phyloP scores from a whole-genome alignment of 2,888 invertebrate genomes.

The Galeruca laticollis region DNA sequence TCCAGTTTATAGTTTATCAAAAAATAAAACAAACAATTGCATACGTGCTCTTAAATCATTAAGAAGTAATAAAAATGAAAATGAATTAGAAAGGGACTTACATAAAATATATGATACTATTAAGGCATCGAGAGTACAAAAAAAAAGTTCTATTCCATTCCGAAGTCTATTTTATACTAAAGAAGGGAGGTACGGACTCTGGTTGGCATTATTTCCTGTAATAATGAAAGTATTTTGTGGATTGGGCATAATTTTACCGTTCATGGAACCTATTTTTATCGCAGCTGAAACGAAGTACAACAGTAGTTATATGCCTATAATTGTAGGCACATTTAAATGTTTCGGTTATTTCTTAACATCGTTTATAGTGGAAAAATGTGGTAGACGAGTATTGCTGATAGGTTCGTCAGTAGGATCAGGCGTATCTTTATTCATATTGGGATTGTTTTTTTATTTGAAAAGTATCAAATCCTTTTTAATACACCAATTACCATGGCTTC shows the following conservation, averaged over 20 bases:
- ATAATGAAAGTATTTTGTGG: not conserved
- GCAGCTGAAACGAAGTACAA: not conserved
- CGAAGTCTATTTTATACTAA: not conserved
- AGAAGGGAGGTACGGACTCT: not conserved
- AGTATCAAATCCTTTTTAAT: not conserved
- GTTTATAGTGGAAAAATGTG: slow-evolving; percentile 68
- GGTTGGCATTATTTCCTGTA: not conserved
- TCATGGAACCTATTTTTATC: slow-evolving; percentile 1
- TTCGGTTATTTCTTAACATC: slow-evolving; percentile 61
- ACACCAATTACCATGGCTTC: slow-evolving; percentile 69
- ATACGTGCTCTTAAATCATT: not conserved
- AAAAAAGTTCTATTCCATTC: not conserved
- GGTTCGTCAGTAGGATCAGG: not conserved
- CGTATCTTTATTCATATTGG: not conserved
- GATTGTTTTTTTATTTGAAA: not conserved
- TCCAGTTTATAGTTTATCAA: slow-evolving; percentile 2
- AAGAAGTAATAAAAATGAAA: slow-evolving; percentile 1
- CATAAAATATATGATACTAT: not conserved
- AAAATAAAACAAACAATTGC: not conserved
- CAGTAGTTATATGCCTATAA: not conserved
- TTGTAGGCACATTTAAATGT: not conserved
- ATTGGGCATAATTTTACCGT: not conserved
- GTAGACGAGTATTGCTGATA: not conserved
- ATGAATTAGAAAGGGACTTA: not conserved
- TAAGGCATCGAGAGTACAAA: slow-evolving; percentile 53